Conservation (phyloP, 2,888 invertebrate genomes). For the Liposcelis brunnea region DNA sequence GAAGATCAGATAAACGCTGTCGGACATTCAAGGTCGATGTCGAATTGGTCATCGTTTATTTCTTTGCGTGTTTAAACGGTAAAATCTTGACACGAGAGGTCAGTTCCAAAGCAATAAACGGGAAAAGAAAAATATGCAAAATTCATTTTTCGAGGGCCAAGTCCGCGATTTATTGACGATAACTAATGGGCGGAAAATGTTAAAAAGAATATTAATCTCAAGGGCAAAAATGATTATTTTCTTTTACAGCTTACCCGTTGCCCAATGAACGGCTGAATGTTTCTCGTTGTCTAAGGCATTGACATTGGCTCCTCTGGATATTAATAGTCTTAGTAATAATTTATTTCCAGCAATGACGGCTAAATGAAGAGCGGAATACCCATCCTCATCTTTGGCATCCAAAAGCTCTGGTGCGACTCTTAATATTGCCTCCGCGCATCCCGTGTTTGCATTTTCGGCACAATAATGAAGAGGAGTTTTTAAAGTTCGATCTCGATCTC, state of each 20-base stretch:
- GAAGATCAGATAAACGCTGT: too few species aligned
- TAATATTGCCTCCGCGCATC: constrained; percentile 51
- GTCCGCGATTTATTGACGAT: too few species aligned
- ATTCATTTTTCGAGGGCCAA: too few species aligned
- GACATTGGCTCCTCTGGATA: constrained; percentile 78
- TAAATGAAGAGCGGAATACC: constrained; percentile 86
- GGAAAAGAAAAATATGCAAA: too few species aligned
- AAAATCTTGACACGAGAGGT: too few species aligned
- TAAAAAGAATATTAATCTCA: too few species aligned
- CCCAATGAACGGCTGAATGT: constrained; percentile 96
- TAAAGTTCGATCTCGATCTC: constrained; percentile 60
- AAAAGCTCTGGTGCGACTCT: constrained; percentile 74
- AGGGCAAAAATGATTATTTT: not conserved
- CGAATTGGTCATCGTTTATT: too few species aligned
- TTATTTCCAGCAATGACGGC: constrained; percentile 89
- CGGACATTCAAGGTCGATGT: too few species aligned
- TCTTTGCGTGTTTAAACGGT: too few species aligned
- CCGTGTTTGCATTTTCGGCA: constrained; percentile 46
- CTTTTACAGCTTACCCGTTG: constrained; percentile 55
- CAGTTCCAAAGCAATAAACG: too few species aligned
- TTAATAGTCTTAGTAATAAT: constrained; percentile 65
- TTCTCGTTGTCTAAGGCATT: constrained; percentile 83
- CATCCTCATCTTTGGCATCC: constrained; percentile 77
- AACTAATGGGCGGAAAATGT: too few species aligned
- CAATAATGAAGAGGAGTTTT: constrained; percentile 91